These are phyloP conservation scores for Lissonota sp. DNA, from an alignment of 2,888 invertebrate genomes.

Conservation along the genomic window DNA sequence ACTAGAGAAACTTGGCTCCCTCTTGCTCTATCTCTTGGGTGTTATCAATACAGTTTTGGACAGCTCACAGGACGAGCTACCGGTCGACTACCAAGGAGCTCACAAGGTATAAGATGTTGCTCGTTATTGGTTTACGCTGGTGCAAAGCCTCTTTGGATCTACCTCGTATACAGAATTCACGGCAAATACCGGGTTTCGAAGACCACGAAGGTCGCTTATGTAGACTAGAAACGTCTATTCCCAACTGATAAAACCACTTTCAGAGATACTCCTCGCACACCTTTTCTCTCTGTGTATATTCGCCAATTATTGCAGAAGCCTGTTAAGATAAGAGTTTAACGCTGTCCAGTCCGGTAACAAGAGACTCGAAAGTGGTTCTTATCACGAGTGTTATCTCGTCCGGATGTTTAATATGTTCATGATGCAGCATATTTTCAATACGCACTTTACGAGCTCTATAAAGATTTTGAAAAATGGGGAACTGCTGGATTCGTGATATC, in stretches of 20 bases:
- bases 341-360: conserved; percentile 34
- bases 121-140: conserved; percentile 52
- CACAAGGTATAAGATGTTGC: conserved; percentile 54
- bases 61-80: conserved; percentile 30
- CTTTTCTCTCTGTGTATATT: conserved; percentile 25
- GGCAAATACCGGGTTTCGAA: conserved; percentile 18
- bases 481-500: background rate
- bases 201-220: conserved; percentile 28
- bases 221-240: conserved; percentile 45
- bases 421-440: conserved; percentile 45
- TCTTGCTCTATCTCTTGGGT: conserved; percentile 3
- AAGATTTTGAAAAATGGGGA: background rate
- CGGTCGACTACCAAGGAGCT: conserved; percentile 31
- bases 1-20: conserved; percentile 43
- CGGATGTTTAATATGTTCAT: conserved; percentile 4
- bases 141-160: conserved; percentile 29
- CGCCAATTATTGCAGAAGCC: conserved; percentile 66
- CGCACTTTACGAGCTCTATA: conserved; percentile 25
- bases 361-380: conserved; percentile 39
- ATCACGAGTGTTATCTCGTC: conserved; percentile 49
- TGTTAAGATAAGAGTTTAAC: conserved; percentile 64
- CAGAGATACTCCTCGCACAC: conserved; percentile 22
- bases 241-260: conserved; percentile 40
- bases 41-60: conserved; percentile 58
- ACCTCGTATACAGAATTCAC: conserved; percentile 27